Evolutionary conservation across 2,113 vertebrate species (phyloP), one percentile per base, ranked within the genome.

Genomic region (Alces alces): DNA sequence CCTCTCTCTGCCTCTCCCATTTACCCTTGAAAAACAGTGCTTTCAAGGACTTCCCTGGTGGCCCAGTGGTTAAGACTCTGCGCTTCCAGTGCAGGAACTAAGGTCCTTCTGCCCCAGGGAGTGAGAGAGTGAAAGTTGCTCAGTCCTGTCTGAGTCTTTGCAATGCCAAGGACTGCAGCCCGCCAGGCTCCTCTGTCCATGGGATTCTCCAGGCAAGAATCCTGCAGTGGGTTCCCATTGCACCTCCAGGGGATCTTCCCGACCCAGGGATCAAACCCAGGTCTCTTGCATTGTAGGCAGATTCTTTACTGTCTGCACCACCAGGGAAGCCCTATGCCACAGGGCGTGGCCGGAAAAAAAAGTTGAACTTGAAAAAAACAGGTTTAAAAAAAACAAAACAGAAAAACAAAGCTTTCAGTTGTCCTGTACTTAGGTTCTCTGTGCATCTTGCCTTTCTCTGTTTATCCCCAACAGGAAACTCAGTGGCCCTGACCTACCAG

Each of bases 11-110:
- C 10, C 1, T 73, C 54, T 89, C 16, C 19, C 19, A 14, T 88
- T 33, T 79, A 3, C 14, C 43, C 47, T 78, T 64, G 82, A 66
- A 95, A 73, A 85, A 13, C n/a, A 84, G 15, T 36, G 66, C 57
- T 96, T 84, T 19, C 36, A 39, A 50, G 70, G 70, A 25, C 70
- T 13, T 73, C 36, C 21, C 21, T 25, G 36, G 36, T 13, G 36
- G 36, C 6, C 36, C 70, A 6, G 36, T 7, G 36, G n/a, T 6
- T 73, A 73, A 73, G 70, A 14, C 23, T 43, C 11, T 76, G 36
- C 0, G 0, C 21, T 43, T 76, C 23, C 11, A 43, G 23, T 3
- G 23, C 36, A 76, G 23, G 12, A 43, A 43, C 5, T 76, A 4
- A 76, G 70, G 25, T 4, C 11, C 70, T 76, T 13, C 70, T 70